Evolutionary conservation across 2,888 invertebrate genomes (phyloP).

Genomic region (Lithosia quadra): DNA sequence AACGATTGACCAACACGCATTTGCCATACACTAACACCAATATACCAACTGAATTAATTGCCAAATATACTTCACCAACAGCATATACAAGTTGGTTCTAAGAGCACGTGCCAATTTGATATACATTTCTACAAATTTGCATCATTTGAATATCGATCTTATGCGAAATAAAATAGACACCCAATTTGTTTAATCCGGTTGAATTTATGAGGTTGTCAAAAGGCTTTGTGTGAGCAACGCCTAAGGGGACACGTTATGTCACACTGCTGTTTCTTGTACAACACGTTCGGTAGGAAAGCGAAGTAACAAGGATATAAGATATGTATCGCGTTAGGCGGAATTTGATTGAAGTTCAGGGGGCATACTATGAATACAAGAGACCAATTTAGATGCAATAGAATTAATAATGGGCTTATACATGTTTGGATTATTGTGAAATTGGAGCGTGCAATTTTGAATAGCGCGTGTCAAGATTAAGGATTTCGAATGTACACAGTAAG

Average conservation of each 20-base stretch:
- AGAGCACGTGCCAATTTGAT: conserved; percentile 58
- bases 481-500: conserved; percentile 12
- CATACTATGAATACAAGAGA: conserved; percentile 53
- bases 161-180: conserved; percentile 34
- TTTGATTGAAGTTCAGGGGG: conserved; percentile 71
- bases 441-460: conserved; percentile 12
- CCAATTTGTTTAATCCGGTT: conserved; percentile 24
- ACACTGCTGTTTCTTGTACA: conserved; percentile 78
- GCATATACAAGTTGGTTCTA: conserved; percentile 59
- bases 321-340: conserved; percentile 69
- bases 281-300: conserved; percentile 76
- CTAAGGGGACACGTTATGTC: conserved; percentile 79
- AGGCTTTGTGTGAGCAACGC: conserved; percentile 73
- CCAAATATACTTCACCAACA: conserved; percentile 47
- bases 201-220: conserved; percentile 56
- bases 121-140: conserved; percentile 33
- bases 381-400: conserved; percentile 38
- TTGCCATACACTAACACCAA: conserved; percentile 46
- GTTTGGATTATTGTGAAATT: conserved; percentile 27
- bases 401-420: conserved; percentile 26
- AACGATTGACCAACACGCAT: conserved; percentile 62
- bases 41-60: conserved; percentile 50
- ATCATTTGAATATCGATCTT: conserved; percentile 49
- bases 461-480: conserved; percentile 22
- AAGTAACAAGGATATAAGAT: conserved; percentile 85